phyloP scores from a whole-genome alignment of 2,113 vertebrate genomes.

The Sus scrofa region DNA sequence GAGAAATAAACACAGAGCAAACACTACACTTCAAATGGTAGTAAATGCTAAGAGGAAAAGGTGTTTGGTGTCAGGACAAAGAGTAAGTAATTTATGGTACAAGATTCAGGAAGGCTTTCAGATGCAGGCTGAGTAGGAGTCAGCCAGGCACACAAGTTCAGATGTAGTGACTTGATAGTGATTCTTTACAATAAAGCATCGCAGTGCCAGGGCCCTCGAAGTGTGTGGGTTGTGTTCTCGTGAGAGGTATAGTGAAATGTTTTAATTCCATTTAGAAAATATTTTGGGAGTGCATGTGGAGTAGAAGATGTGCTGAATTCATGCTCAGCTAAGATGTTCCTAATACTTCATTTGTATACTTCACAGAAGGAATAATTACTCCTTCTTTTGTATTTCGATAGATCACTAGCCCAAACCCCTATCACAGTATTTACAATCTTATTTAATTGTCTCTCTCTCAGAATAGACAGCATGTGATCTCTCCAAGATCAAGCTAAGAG shows the following conservation, averaged over 20 bases:
- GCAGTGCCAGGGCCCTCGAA: accelerated
- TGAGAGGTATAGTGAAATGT: no score
- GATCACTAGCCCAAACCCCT: neutral
- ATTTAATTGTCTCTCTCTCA: neutral
- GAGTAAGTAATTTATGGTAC: accelerated
- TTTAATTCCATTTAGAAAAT: neutral
- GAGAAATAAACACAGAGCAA: neutral
- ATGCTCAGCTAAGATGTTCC: neutral
- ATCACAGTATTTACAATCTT: neutral
- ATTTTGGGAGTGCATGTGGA: neutral
- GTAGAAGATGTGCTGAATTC: neutral
- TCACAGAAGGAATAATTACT: neutral
- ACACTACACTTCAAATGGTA: neutral
- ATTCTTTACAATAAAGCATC: neutral
- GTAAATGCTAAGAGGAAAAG: accelerated
- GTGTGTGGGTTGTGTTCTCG: neutral
- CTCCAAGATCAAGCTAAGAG: neutral
- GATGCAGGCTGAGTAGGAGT: neutral
- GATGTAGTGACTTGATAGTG: no score
- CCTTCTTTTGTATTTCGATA: neutral
- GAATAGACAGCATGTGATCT: neutral
- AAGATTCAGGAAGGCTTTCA: no score
- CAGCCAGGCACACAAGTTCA: neutral
- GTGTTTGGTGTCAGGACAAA: accelerated
- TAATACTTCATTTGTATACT: neutral